Conservation (phyloP, 2,888 invertebrate species). For the Troides helena region DNA sequence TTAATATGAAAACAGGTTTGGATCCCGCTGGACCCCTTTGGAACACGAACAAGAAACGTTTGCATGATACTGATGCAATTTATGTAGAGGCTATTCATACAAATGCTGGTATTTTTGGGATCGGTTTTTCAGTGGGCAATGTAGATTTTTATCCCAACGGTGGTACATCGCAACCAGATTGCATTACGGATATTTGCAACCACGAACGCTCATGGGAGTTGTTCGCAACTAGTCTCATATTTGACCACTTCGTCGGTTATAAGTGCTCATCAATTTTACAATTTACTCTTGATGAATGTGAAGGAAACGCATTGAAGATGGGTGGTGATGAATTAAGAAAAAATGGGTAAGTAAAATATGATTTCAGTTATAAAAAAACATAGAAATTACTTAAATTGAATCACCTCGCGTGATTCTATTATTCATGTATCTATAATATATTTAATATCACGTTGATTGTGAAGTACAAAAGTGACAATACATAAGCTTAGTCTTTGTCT, state of each 20-base stretch:
- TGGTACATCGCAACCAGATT: conserved; percentile 60
- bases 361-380: neutral
- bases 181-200: conserved; percentile 47
- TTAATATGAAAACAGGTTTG: conserved; percentile 39
- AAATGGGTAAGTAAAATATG: conserved; percentile 8
- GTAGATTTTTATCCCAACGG: conserved; percentile 82
- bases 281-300: neutral
- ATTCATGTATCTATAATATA: too few species aligned
- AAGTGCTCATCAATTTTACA: conserved; percentile 36
- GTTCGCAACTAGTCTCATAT: conserved; percentile 47
- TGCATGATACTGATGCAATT: conserved; percentile 50
- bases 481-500: too few species aligned
- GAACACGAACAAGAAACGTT: conserved; percentile 40
- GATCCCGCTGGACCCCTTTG: conserved; percentile 60
- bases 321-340: conserved; percentile 5
- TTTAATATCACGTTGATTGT: too few species aligned
- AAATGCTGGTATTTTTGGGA: conserved; percentile 54
- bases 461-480: too few species aligned
- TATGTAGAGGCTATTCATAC: conserved; percentile 64
- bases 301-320: neutral
- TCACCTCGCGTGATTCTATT: too few species aligned
- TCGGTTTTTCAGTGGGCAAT: conserved; percentile 63
- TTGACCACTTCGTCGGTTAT: conserved; percentile 48
- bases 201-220: conserved; percentile 54
- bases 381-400: too few species aligned